Conservation (phyloP, 2,888 invertebrate genomes). For the Gymnocheta viridis region DNA sequence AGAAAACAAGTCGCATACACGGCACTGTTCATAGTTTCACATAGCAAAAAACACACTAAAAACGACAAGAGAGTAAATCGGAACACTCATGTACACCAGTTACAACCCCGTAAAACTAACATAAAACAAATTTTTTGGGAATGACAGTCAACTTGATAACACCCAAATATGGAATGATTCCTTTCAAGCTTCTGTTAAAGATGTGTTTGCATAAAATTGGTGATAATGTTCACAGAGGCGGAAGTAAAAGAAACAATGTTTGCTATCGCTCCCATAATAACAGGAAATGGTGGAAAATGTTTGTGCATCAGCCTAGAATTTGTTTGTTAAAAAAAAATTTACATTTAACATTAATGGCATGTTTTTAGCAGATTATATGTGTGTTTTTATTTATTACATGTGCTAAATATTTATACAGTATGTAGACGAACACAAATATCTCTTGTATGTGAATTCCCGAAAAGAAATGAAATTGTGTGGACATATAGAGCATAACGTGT, state of each 20-base stretch:
- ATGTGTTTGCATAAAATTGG: conserved; percentile 17
- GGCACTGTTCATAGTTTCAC: too few relatives aligned
- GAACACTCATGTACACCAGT: too few relatives aligned
- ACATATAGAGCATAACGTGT: conserved; percentile 46
- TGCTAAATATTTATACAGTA: conserved; percentile 1
- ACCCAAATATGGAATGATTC: not conserved
- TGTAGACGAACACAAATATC: conserved; percentile 1
- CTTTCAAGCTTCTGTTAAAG: not conserved
- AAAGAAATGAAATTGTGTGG: conserved; percentile 46
- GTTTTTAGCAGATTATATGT: not conserved
- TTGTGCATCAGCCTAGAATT: conserved; percentile 3
- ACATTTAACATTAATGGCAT: not conserved
- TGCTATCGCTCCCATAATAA: conserved; percentile 13
- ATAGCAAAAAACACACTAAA: too few relatives aligned
- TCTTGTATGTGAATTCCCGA: conserved; percentile 1
- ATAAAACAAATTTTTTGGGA: too few relatives aligned
- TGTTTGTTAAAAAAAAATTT: not conserved
- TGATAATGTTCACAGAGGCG: too few relatives aligned
- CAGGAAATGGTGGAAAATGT: conserved; percentile 48
- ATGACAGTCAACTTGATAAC: too few relatives aligned
- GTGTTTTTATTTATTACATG: not conserved
- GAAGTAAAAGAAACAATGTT: conserved; percentile 52
- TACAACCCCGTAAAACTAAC: too few relatives aligned
- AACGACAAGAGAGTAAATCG: too few relatives aligned
- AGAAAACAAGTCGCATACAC: too few relatives aligned